Percentiles rank a stretch among this genome's conserved stretches.
Conservation (phyloP, 2,113 vertebrate species). For the Cebidichthys violaceus region DNA sequence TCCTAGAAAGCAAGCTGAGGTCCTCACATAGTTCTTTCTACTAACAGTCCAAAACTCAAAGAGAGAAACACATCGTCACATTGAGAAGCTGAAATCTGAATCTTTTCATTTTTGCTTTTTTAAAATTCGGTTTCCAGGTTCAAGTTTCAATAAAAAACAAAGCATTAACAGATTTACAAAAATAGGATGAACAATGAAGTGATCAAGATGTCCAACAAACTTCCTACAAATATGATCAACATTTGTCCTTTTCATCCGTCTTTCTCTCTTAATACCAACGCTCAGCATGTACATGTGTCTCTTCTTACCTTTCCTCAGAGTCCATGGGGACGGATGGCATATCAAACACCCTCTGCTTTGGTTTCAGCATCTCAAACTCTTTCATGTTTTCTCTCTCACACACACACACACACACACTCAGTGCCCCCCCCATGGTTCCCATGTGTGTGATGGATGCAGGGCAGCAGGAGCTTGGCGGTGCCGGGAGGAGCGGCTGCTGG, state of each 20-base stretch:
- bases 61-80: neutral
- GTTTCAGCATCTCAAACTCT: constrained; percentile 21
- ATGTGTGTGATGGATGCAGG: constrained; percentile 7
- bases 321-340: constrained; percentile 25
- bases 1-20: neutral
- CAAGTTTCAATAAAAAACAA: neutral
- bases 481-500: constrained; percentile 25
- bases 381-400: neutral
- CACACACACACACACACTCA: constrained; percentile 3
- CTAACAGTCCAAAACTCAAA: neutral
- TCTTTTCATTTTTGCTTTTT: too few species aligned
- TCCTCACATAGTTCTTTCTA: neutral
- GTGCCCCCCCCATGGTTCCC: neutral
- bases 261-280: too few species aligned
- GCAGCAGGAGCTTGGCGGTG: constrained; percentile 12
- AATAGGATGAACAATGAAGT: too few species aligned
- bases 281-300: neutral
- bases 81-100: neutral
- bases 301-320: constrained; percentile 65
- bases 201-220: neutral
- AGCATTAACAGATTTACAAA: neutral
- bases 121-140: neutral
- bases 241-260: neutral
- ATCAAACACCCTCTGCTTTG: neutral
- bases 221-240: neutral